These are phyloP conservation scores for Lottia scabra DNA, from an alignment of 2,888 invertebrate species.

Conservation along the genomic window DNA sequence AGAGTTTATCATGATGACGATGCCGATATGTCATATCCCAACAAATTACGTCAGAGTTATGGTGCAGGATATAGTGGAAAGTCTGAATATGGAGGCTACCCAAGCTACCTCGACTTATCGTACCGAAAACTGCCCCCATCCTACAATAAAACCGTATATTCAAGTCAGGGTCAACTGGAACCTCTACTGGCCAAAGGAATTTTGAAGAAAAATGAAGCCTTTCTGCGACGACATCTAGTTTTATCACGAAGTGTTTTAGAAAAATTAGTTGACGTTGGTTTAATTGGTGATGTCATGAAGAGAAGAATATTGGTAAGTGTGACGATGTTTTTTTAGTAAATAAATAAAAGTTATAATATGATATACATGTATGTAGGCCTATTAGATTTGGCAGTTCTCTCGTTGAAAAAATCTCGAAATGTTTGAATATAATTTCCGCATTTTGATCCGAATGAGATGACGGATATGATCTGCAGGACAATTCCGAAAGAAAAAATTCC, in stretches of 20 bases:
- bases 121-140: not conserved
- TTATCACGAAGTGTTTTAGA: slow-evolving; percentile 31
- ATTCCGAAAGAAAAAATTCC: too few relatives aligned
- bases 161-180: slow-evolving; percentile 9
- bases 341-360: too few relatives aligned
- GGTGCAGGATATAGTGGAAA: not conserved
- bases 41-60: not conserved
- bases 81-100: not conserved
- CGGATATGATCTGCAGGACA: too few relatives aligned
- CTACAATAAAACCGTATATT: not conserved
- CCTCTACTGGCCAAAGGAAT: slow-evolving; percentile 22
- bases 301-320: slow-evolving; percentile 31
- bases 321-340: too few relatives aligned
- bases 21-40: not conserved
- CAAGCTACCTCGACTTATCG: not conserved
- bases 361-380: too few relatives aligned
- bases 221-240: slow-evolving; percentile 29
- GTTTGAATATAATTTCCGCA: too few relatives aligned
- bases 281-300: slow-evolving; percentile 24
- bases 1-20: too few relatives aligned
- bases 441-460: too few relatives aligned
- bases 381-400: too few relatives aligned
- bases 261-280: slow-evolving; percentile 18
- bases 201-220: slow-evolving; percentile 26
- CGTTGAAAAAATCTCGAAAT: too few relatives aligned